phyloP scores from a whole-genome alignment of 2,797 vertebrate genomes.

The Molossus alvarezi region DNA sequence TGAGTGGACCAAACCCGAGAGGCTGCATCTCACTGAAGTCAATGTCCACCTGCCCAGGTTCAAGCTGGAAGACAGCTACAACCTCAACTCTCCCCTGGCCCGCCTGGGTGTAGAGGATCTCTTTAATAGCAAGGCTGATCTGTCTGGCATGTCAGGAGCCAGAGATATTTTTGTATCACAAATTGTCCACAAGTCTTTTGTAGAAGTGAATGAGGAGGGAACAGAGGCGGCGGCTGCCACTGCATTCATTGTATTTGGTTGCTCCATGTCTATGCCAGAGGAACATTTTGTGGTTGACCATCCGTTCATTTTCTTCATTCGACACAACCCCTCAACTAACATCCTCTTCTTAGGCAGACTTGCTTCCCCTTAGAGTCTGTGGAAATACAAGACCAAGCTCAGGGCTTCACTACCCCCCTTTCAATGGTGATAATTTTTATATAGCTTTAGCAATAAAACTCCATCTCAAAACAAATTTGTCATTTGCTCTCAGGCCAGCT shows the following conservation, averaged over 20 bases:
- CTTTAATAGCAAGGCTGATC: constrained; percentile 92
- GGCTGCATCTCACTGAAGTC: constrained; percentile 91
- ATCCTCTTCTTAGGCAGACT: constrained; percentile 95
- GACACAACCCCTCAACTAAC: constrained; percentile 92
- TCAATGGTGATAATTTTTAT: background rate
- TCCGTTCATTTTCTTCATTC: constrained; percentile 97
- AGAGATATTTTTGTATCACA: constrained; percentile 94
- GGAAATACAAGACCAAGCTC: background rate
- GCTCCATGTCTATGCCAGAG: constrained; percentile 88
- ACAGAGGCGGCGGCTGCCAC: constrained; percentile 97
- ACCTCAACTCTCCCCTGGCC: constrained; percentile 90
- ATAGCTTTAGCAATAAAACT: constrained; percentile 67
- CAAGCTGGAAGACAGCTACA: constrained; percentile 94
- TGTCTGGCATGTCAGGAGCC: constrained; percentile 94
- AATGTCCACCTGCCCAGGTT: constrained; percentile 94
- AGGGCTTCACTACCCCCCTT: background rate
- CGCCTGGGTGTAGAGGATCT: constrained; percentile 93
- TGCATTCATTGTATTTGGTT: constrained; percentile 82
- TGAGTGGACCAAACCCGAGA: constrained; percentile 93
- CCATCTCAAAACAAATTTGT: background rate
- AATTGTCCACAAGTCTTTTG: constrained; percentile 95
- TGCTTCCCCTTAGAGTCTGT: constrained; percentile 90
- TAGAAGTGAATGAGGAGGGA: constrained; percentile 98
- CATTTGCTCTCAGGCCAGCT: constrained; percentile 8
- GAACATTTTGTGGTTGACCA: constrained; percentile 94